Conservation (phyloP, 2,888 invertebrate genomes). For the Polylopha cassiicola region DNA sequence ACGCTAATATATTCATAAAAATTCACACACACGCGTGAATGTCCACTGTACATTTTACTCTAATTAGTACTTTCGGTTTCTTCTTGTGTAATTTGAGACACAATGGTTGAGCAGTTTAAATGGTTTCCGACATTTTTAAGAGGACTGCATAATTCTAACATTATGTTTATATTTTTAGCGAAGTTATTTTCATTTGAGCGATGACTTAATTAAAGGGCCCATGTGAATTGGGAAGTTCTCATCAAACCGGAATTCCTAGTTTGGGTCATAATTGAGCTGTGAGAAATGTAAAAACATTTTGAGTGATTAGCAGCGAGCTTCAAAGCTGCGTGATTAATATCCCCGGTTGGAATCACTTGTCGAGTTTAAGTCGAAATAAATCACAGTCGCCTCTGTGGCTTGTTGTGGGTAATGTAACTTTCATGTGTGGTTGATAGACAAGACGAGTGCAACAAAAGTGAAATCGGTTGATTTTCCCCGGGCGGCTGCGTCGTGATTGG, state of each 20-base stretch:
- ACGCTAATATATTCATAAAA: constrained; percentile 55
- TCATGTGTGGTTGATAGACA: constrained; percentile 24
- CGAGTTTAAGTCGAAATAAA: constrained; percentile 9
- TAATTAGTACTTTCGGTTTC: constrained; percentile 62
- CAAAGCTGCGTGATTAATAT: no score
- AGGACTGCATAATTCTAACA: neutral
- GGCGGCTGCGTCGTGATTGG: constrained; percentile 31
- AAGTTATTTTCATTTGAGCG: no score
- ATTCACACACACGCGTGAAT: constrained; percentile 41
- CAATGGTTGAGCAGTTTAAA: constrained; percentile 32
- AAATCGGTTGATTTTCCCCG: constrained; percentile 52
- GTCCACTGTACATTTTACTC: constrained; percentile 28
- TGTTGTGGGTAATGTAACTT: constrained; percentile 26
- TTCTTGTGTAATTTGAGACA: constrained; percentile 37
- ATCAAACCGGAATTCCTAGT: no score
- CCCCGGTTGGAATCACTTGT: constrained; percentile 12
- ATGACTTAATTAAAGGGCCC: no score
- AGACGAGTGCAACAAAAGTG: constrained; percentile 52
- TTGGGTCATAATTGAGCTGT: no score
- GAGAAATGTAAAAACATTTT: constrained; percentile 15
- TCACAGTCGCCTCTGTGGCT: constrained; percentile 9
- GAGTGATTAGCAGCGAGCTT: no score
- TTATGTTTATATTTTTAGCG: neutral
- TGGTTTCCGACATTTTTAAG: neutral
- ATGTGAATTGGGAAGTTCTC: no score